These are phyloP conservation scores for Agrochola macilenta DNA, from an alignment of 2,888 invertebrate genomes.

Conservation along the genomic window DNA sequence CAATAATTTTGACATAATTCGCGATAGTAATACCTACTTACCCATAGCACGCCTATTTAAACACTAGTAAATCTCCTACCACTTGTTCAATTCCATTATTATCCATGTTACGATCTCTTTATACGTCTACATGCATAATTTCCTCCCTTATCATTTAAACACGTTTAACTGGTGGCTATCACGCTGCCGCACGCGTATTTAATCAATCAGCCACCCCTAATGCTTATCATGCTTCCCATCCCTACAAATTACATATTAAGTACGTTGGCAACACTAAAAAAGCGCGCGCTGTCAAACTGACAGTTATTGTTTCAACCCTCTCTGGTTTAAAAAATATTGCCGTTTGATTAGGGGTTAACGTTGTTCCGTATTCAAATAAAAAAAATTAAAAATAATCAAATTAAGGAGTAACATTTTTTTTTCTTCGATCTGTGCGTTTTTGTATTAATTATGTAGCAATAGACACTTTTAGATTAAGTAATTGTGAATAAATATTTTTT, in stretches of 20 bases:
- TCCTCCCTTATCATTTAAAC: constrained; percentile 79
- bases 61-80: not conserved
- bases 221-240: constrained; percentile 85
- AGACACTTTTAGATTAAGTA: too few species aligned
- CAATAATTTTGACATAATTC: too few species aligned
- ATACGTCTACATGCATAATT: constrained; percentile 62
- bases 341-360: constrained; percentile 36
- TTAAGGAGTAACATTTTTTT: too few species aligned
- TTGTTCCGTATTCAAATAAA: constrained; percentile 33
- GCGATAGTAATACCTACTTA: not conserved
- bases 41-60: not conserved
- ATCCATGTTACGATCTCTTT: constrained; percentile 44
- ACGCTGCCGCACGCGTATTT: constrained; percentile 85
- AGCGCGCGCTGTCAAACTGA: constrained; percentile 83
- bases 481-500: too few species aligned
- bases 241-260: constrained; percentile 89
- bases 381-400: too few species aligned
- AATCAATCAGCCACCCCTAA: constrained; percentile 88
- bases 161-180: constrained; percentile 85
- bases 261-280: constrained; percentile 84
- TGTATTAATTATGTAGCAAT: too few species aligned
- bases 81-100: constrained; percentile 6
- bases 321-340: constrained; percentile 69
- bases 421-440: too few species aligned
- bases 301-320: constrained; percentile 77